These are phyloP conservation scores for Lampropteryx suffumata DNA, from an alignment of 2,888 invertebrate species.

Conservation along the genomic window DNA sequence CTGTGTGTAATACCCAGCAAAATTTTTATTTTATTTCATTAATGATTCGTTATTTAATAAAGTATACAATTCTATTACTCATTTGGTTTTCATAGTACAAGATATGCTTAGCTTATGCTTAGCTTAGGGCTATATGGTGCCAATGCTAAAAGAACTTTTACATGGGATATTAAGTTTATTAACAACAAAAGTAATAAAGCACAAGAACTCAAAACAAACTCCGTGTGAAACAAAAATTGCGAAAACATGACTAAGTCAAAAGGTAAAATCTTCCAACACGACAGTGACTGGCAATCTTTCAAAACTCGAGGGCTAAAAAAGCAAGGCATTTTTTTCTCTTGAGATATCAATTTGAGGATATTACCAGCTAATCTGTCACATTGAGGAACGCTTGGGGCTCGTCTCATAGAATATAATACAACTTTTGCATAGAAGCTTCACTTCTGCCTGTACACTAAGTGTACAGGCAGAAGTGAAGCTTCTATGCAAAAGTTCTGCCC, in stretches of 20 bases:
- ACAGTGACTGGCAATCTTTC: constrained; percentile 70
- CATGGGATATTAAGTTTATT: no score
- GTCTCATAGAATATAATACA: constrained; percentile 29
- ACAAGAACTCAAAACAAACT: background rate
- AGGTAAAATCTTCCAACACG: constrained; percentile 27
- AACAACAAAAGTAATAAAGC: no score
- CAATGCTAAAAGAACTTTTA: no score
- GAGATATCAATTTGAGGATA: constrained; percentile 81
- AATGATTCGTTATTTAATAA: no score
- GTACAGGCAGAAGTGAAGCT: no score
- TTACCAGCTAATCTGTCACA: constrained; percentile 81
- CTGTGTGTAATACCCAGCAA: no score
- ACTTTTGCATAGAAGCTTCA: background rate
- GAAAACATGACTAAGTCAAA: background rate
- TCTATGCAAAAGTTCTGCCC: background rate
- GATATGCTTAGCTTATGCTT: no score
- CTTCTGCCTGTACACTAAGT: no score
- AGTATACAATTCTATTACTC: no score
- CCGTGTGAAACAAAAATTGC: background rate
- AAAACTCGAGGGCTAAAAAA: constrained; percentile 44
- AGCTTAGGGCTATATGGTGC: no score
- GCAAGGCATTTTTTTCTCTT: constrained; percentile 53
- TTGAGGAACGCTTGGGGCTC: constrained; percentile 66
- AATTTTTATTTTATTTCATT: no score
- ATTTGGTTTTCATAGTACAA: no score